Evolutionary conservation across 2,113 vertebrate genomes (phyloP), one percentile per base, ranked within the genome.

Genomic region (Zosterops japonicus): DNA sequence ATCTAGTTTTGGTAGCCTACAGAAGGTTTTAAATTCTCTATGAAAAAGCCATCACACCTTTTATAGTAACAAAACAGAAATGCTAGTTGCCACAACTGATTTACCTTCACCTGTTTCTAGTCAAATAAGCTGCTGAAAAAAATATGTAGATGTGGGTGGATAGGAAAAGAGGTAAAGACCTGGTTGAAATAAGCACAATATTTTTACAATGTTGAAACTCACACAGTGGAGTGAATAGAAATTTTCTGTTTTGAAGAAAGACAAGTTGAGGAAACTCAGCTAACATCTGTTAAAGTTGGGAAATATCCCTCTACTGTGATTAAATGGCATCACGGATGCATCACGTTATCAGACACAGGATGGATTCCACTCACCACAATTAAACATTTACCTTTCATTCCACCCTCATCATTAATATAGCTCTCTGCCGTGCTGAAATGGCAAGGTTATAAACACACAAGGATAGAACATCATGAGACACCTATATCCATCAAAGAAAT

Each of bases 301-400:
- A 86, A 81, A 78, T 76, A 44, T 27, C 33, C 72, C 52, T 74
- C 36, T 70, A 8, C 17, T 52, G 9, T 41, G 27, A 89, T 59
- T 71, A 68, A 89, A 79, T 16, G 33, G 20, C n/a, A 46, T 79
- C 69, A 85, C 69, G 36, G 36, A 74, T 72, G 25, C 14, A 31
- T 36, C 49, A 33, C 55, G 75, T 60, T 75, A 44, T 83, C 52
- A 78, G 64, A n/a, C 36, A 50, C 2, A 0, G 46, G 55, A 81
- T 80, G 27, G 56, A 78, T 90, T 92, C 29, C 35, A 64, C 44
- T 87, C 69, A 87, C 24, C 49, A 60, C 20, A 77, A 81, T 92
- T 75, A 91, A 89, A 91, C 47, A 87, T 92, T 83, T 86, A 55
- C 50, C 56, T 87, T 78, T 87, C 69, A 29, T 44, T 89, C 47